phyloP scores from a whole-genome alignment of 2,797 vertebrate species.

The Delichon dasypus region DNA sequence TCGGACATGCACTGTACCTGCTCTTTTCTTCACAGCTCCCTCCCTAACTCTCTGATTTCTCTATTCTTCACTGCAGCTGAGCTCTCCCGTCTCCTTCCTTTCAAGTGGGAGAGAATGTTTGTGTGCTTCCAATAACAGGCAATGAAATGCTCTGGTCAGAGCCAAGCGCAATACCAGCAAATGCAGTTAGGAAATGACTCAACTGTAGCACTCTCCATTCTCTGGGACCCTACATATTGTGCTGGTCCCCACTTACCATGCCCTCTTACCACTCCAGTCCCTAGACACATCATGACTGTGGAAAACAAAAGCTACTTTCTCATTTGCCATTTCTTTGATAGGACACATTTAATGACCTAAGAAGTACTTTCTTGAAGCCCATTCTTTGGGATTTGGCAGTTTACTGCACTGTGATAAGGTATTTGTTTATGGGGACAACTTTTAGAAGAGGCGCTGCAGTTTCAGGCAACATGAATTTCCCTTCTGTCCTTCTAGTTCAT shows the following conservation, averaged over 20 bases:
- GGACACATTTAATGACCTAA: background rate
- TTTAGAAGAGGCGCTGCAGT: slow-evolving; percentile 21
- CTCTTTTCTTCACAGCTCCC: background rate
- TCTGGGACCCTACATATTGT: background rate
- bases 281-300: background rate
- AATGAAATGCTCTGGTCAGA: background rate
- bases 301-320: background rate
- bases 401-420: background rate
- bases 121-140: background rate
- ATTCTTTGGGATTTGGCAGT: background rate
- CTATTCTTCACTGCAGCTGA: slow-evolving; percentile 13
- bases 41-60: slow-evolving; percentile 35
- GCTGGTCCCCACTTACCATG: accelerated
- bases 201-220: background rate
- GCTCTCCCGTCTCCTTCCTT: slow-evolving; percentile 28
- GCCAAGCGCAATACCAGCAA: background rate
- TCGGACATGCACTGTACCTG: slow-evolving; percentile 37
- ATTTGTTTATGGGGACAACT: background rate
- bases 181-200: background rate
- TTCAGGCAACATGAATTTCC: slow-evolving; percentile 51
- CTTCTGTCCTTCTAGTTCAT: slow-evolving; percentile 23
- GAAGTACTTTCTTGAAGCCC: background rate
- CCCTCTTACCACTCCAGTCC: background rate
- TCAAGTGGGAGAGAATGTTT: background rate
- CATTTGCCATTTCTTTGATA: background rate